Evolutionary conservation across 2,888 invertebrate species (phyloP), one percentile per base, ranked within the genome.

Genomic region (Zelleria hepariella): DNA sequence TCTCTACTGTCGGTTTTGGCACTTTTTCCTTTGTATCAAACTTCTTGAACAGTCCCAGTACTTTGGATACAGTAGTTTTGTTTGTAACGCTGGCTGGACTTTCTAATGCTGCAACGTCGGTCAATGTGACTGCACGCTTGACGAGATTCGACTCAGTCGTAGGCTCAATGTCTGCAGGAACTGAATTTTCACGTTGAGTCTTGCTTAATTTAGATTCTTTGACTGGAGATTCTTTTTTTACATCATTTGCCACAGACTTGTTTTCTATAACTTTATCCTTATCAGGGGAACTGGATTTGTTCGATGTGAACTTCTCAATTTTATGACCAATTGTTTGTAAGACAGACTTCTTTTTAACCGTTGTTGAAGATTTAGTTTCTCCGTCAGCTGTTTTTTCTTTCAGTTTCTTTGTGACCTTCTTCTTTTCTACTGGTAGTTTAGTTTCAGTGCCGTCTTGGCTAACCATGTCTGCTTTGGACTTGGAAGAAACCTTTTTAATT

Each of bases 251-350:
- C 18, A 53, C 52, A 57, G 65, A 61, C 1, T 64, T 75, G 59
- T 70, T 78, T 61, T 82, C 80, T 59, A 72, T 64, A 66, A 63
- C 49, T 32, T 80, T 76, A 72, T 87, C 75, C 76, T 93, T 86
- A 79, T 90, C 81, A 64, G 88, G 86, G 67, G 90, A 76, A 78
- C 83, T 76, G 64, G 82, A 76, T 70, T 89, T 89, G 62, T 83
- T 87, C 57, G 91, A 89, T 1, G 91, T 85, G 47, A 94, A 89
- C 73, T 93, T 94, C 77, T 94, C 94, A 70, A 94, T 89, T 74
- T 93, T 94, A 71, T 94, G 94, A 53, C 96, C 95, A 67, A 95
- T 91, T 0, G 93, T 92, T 71, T 94, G 94, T 49, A 95, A 82
- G 66, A 96, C 90, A 1, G 91, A 86, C 76, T 93, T 92, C 77